These are phyloP conservation scores for Odontophorus gujanensis DNA, from an alignment of 2,113 vertebrate species.

Conservation along the genomic window DNA sequence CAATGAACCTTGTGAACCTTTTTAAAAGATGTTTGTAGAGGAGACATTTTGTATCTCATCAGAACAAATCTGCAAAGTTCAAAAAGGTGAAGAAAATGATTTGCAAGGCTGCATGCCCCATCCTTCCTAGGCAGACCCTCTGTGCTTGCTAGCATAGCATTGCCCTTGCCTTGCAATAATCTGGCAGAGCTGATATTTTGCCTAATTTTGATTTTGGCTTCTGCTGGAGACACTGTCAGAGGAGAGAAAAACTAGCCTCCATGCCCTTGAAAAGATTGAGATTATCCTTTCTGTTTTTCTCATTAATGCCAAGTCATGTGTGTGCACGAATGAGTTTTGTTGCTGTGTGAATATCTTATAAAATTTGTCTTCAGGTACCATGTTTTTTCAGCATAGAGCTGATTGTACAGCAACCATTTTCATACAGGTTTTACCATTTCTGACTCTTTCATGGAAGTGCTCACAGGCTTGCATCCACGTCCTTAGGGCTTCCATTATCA, in stretches of 20 bases:
- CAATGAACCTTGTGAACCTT: background rate
- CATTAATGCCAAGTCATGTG: background rate
- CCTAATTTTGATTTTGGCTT: background rate
- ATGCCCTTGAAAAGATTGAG: background rate
- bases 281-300: background rate
- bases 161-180: background rate
- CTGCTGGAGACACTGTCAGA: background rate
- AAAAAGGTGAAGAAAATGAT: background rate
- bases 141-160: background rate
- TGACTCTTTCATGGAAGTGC: background rate
- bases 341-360: background rate
- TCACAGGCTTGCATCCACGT: background rate
- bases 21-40: background rate
- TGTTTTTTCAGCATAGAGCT: background rate
- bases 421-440: background rate
- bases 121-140: background rate
- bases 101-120: fast-evolving
- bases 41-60: background rate
- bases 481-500: background rate
- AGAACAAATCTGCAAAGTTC: background rate
- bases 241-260: background rate
- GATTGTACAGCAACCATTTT: background rate
- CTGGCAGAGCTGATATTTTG: background rate
- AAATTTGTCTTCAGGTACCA: background rate
- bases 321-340: fast-evolving